Conservation (phyloP, 2,113 vertebrate species). For the Asarcornis scutulata region DNA sequence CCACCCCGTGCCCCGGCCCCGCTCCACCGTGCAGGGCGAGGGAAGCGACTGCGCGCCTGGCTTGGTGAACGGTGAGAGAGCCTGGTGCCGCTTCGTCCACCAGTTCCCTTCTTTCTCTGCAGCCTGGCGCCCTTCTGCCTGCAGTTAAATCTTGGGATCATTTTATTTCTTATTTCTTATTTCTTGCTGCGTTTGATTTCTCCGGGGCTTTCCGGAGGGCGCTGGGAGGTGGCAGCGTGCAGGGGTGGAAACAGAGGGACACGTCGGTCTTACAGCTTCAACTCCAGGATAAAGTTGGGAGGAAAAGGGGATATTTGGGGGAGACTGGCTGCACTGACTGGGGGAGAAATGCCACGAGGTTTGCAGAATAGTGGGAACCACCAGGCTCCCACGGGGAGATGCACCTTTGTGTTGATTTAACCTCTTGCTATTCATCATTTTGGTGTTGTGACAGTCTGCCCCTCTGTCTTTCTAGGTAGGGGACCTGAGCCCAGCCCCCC, state of each 20-base stretch:
- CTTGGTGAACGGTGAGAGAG: constrained; percentile 76
- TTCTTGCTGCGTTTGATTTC: not conserved
- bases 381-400: not conserved
- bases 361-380: not conserved
- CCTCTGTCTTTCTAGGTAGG: constrained; percentile 70
- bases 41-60: constrained; percentile 33
- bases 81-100: not conserved
- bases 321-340: accelerated
- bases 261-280: not conserved
- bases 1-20: constrained; percentile 72
- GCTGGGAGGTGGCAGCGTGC: not conserved
- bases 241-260: not conserved
- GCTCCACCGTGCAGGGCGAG: constrained; percentile 68
- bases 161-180: too few relatives aligned
- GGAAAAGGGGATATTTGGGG: not conserved
- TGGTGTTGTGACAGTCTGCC: constrained; percentile 49
- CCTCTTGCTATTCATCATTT: not conserved
- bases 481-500: constrained; percentile 64
- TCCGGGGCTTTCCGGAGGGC: not conserved
- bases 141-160: not conserved
- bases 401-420: not conserved
- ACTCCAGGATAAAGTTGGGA: not conserved
- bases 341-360: not conserved
- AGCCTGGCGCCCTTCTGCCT: not conserved
- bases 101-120: not conserved